Evolutionary conservation across 1,140 invertebrate genomes (phyloP).

Genomic region (Melipona quadrifasciata): DNA sequence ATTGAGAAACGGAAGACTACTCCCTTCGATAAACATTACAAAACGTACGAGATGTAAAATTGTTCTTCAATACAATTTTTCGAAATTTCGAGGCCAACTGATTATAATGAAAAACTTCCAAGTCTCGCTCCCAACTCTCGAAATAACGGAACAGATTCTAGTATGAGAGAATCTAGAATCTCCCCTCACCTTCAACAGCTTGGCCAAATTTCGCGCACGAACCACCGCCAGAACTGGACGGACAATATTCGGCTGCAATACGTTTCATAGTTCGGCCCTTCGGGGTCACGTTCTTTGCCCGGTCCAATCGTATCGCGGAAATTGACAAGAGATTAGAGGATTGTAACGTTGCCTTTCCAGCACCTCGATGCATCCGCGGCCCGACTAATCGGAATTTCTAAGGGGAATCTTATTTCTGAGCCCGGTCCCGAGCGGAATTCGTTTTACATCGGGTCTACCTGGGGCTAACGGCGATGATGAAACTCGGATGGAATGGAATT

Average conservation of each 20-base stretch:
- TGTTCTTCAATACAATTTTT: too few species aligned
- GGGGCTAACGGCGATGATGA: slow-evolving; percentile 32
- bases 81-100: too few species aligned
- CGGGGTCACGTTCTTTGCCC: background rate
- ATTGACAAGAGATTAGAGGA: slow-evolving; percentile 17
- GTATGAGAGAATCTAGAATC: too few species aligned
- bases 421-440: slow-evolving; percentile 23
- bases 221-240: background rate
- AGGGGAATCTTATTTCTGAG: slow-evolving; percentile 35
- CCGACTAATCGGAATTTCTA: slow-evolving; percentile 41
- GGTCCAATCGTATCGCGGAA: background rate
- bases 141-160: too few species aligned
- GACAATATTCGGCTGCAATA: background rate
- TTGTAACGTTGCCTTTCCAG: background rate
- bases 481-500: slow-evolving; percentile 45
- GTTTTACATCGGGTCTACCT: slow-evolving; percentile 38
- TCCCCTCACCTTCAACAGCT: too few species aligned
- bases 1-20: too few species aligned
- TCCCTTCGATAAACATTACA: too few species aligned
- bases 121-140: too few species aligned
- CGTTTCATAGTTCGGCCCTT: background rate
- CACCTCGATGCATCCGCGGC: background rate
- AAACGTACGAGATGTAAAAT: background rate
- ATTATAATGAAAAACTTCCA: too few species aligned
- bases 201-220: background rate